Evolutionary conservation across 30 jellyfish, hydroid and myxozoan species (phyloP).

Genomic region (Mastigias papua): DNA sequence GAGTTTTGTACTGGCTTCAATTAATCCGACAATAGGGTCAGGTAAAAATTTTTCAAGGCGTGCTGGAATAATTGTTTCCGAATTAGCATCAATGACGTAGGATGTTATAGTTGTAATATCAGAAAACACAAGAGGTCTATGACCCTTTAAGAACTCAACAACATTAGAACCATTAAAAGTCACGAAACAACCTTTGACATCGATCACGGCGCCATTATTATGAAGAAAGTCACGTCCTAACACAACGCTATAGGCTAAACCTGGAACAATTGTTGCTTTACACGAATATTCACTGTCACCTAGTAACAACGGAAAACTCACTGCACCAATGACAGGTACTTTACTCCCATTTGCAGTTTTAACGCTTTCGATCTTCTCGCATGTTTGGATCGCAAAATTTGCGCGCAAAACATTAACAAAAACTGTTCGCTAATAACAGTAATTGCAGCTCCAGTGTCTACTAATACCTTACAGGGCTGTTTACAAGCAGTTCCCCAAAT

Average conservation of each 20-base stretch:
- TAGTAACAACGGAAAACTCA: not conserved
- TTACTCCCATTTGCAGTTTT: slow-evolving; percentile 1
- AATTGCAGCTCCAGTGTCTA: slow-evolving; percentile 16
- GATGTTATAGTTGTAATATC: not conserved
- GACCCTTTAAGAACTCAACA: not conserved
- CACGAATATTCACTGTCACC: not conserved
- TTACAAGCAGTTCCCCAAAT: slow-evolving; percentile 11
- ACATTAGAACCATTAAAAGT: not conserved
- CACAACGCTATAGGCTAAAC: slow-evolving; percentile 14
- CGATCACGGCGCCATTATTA: not conserved
- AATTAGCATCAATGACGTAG: slow-evolving; percentile 2
- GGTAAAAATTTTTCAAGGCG: not conserved
- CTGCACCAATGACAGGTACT: not conserved
- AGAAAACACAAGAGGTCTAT: not conserved
- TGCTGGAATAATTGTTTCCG: slow-evolving; percentile 35
- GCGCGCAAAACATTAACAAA: too few relatives aligned
- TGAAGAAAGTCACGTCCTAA: slow-evolving; percentile 45
- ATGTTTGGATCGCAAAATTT: not conserved
- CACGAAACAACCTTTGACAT: not conserved
- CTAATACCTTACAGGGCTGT: slow-evolving; percentile 1
- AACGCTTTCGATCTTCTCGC: not conserved
- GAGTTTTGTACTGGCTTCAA: slow-evolving; percentile 18
- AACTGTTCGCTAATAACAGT: too few relatives aligned
- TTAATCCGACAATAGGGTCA: slow-evolving; percentile 2
- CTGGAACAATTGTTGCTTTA: slow-evolving; percentile 9